Evolutionary conservation across 1,140 invertebrate genomes (phyloP).

Genomic region (Eueides isabella): DNA sequence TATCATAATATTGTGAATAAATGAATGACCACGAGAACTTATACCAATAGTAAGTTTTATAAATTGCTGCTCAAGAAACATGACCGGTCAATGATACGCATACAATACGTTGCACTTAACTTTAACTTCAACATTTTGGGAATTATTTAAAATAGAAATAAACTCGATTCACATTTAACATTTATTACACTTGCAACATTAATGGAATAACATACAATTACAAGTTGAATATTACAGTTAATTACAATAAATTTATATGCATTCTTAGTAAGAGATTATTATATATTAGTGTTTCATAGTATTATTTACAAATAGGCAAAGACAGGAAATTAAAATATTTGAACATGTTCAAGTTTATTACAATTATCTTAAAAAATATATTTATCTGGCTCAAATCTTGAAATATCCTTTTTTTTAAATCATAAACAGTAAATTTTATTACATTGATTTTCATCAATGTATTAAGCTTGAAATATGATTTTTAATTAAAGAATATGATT

Average conservation of each 20-base stretch:
- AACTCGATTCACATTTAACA: conserved; percentile 50
- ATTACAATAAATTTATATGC: conserved; percentile 6
- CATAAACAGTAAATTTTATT: background rate
- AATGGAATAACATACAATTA: conserved; percentile 49
- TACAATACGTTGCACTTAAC: too few species aligned
- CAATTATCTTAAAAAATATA: background rate
- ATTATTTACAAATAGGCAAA: background rate
- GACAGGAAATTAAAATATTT: background rate
- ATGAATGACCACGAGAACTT: too few species aligned
- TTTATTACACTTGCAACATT: conserved; percentile 57
- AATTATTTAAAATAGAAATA: background rate
- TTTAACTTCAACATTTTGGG: background rate
- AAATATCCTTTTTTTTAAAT: background rate
- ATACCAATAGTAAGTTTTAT: too few species aligned
- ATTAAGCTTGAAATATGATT: background rate
- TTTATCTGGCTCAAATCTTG: background rate
- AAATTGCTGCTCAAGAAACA: too few species aligned
- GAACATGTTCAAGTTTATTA: conserved; percentile 6
- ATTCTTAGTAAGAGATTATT: background rate
- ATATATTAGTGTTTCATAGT: conserved; percentile 2
- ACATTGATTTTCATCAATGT: background rate
- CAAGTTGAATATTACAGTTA: conserved; percentile 15
- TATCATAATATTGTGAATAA: too few species aligned
- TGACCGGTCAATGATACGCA: too few species aligned
- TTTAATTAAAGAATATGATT: too few species aligned